Base-by-base conservation (phyloP, 2,797 vertebrate species). In the Merluccius polli region DNA sequence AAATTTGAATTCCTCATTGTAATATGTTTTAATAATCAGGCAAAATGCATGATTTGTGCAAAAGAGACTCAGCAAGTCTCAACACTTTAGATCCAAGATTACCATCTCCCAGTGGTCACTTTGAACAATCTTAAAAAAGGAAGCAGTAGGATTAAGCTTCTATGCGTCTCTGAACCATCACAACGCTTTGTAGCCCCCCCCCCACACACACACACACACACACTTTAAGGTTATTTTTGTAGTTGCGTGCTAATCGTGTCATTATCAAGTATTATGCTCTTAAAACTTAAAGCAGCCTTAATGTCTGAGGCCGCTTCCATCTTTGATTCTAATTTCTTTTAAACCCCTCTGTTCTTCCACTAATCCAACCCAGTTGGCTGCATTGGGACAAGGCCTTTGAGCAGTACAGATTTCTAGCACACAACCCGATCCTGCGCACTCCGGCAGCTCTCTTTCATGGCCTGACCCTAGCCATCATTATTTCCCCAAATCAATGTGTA, bases 261-360 rank as follows among this genome's bases (percentile, higher is more conserved):
- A n/a, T 59, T 24, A 59, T 59, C 52, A 59, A 59, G 52, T 59
- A 21, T 6, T 59, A 24, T 59, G 52, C n/a, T 59, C 21, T n/a
- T 16, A 59, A 59, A 59, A 59, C 52, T 59, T 59, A 59, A 59
- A 59, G 52, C 21, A 3, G 52, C 52, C 52, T 59, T 9, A n/a
- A n/a, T 24, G 52, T 59, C 52, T 24, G 52, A 59, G 52, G 52
- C 52, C n/a, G 82, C 21, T 59, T 59, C 52, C 44, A 48, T 48
- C 44, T 48, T n/a, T 59, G 21, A 59, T 59, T 59, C 18, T 38
- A 12, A 38, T 38, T 8, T 8, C 6, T 4, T 59, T 59, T 59
- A 59, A 59, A 24, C 16, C 52, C 52, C 21, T n/a, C 52, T 59
- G 52, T 59, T 59, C 52, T n/a, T 24, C 52, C 21, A 24, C 21